Evolutionary conservation across 1,140 invertebrate genomes (phyloP).

Genomic region (Lamellibrachia luymesi): DNA sequence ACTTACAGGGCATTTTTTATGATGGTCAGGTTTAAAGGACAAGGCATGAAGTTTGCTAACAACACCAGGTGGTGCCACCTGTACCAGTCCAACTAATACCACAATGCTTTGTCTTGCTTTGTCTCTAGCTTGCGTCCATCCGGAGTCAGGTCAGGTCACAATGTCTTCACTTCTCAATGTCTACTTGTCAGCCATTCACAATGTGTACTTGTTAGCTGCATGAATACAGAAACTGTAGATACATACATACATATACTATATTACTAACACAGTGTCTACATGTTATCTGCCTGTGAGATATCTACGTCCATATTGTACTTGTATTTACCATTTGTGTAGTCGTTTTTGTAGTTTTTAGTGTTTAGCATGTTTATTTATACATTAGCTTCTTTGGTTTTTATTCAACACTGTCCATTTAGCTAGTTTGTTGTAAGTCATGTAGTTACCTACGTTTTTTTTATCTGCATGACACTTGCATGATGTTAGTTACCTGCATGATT

Average conservation of each 20-base stretch:
- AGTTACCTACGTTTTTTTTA: neutral
- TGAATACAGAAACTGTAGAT: neutral
- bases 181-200: neutral
- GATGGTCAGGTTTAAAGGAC: neutral
- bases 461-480: constrained; percentile 5
- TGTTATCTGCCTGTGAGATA: neutral
- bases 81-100: neutral
- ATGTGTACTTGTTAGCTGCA: neutral
- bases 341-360: neutral
- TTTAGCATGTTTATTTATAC: neutral
- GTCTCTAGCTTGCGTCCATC: constrained; percentile 30
- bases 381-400: neutral
- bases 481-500: neutral
- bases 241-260: neutral
- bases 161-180: neutral
- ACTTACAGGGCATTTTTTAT: neutral
- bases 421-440: neutral
- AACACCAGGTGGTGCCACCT: neutral
- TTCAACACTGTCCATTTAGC: neutral
- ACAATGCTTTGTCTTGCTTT: neutral
- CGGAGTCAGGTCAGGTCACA: constrained; percentile 29
- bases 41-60: neutral
- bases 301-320: constrained; percentile 1
- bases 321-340: neutral
- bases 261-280: neutral